Percentiles rank a stretch among this genome's conserved stretches.
These are phyloP conservation scores for Pipra filicauda DNA, from an alignment of 2,113 vertebrate species.

Conservation along the genomic window DNA sequence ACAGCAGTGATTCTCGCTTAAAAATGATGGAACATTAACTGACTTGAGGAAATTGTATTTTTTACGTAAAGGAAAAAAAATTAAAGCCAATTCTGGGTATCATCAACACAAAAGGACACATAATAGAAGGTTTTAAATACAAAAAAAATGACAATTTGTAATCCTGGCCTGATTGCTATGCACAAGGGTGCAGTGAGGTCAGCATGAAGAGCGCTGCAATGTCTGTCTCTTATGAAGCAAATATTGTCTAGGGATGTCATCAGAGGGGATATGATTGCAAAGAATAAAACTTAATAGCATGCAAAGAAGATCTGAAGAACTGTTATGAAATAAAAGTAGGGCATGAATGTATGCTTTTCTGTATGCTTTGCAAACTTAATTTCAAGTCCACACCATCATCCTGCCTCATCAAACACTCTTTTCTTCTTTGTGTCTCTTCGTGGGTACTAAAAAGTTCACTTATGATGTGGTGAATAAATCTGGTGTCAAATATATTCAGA, in stretches of 20 bases:
- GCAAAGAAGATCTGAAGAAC: not conserved
- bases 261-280: not conserved
- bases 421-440: not conserved
- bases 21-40: not conserved
- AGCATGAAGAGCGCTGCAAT: not conserved
- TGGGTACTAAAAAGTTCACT: not conserved
- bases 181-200: not conserved
- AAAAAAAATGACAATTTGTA: not conserved
- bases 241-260: not conserved
- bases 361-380: not conserved
- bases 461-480: not conserved
- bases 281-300: not conserved
- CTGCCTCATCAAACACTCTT: fast-evolving
- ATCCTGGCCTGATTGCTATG: not conserved
- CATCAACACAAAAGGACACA: not conserved
- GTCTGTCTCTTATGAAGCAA: not conserved
- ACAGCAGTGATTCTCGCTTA: not conserved
- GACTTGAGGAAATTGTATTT: not conserved
- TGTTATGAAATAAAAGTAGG: not conserved
- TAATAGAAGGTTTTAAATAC: not conserved
- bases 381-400: not conserved
- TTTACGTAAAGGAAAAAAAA: not conserved
- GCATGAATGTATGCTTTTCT: not conserved
- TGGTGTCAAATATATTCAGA: not conserved
- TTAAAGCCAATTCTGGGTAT: not conserved